Conservation (phyloP, 2,113 vertebrate species). For the Setophaga coronata region DNA sequence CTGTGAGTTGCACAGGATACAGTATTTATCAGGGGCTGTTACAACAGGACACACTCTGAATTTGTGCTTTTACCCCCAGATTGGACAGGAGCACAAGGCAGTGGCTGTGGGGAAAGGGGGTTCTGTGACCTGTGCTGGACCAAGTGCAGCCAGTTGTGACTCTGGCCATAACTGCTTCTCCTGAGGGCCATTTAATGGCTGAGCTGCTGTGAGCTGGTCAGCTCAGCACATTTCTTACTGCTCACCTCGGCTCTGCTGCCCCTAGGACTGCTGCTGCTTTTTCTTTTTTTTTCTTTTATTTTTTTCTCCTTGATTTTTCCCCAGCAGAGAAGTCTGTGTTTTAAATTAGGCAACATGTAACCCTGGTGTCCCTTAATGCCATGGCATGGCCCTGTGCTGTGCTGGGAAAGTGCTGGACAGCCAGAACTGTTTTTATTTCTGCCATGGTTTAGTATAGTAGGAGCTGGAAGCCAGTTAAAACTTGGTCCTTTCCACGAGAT, state of each 20-base stretch:
- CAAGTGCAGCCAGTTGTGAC: fast-evolving
- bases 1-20: not conserved
- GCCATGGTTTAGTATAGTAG: not conserved
- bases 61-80: not conserved
- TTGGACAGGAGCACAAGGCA: not conserved
- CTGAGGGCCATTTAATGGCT: not conserved
- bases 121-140: not conserved
- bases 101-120: not conserved
- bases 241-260: not conserved
- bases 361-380: not conserved
- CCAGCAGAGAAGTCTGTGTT: not conserved
- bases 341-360: not conserved
- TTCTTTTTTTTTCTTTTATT: not conserved
- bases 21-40: not conserved
- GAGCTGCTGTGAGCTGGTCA: not conserved
- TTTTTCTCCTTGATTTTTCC: not conserved
- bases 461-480: not conserved
- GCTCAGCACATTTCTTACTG: not conserved
- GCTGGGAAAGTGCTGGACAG: not conserved
- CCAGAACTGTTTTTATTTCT: not conserved
- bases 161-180: not conserved
- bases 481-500: not conserved
- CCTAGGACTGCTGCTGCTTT: not conserved
- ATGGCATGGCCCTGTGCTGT: not conserved
- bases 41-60: fast-evolving